A percentile compares a stretch with the other conserved stretches of the same genome.
Evolutionary conservation across 2,113 vertebrate genomes (phyloP).

Genomic region (Balaenoptera acutorostrata): DNA sequence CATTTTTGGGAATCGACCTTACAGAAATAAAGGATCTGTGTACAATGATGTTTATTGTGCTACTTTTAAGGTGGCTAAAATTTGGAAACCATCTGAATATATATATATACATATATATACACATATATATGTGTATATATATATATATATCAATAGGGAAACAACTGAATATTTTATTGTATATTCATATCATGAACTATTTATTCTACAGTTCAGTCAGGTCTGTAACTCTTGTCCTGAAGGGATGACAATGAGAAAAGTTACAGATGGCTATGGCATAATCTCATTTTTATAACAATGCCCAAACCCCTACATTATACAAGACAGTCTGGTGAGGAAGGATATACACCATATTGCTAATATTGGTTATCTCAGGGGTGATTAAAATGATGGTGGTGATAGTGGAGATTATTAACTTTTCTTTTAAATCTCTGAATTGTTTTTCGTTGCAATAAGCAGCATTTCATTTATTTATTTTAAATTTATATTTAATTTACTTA

Average conservation of each 20-base stretch:
- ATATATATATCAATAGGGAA: neutral
- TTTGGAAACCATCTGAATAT: neutral
- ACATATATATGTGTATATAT: neutral
- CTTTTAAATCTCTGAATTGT: neutral
- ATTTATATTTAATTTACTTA: neutral
- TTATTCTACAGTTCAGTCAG: neutral
- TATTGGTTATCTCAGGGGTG: neutral
- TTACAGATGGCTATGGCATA: neutral
- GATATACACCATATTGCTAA: neutral
- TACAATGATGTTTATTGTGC: neutral
- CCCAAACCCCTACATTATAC: neutral
- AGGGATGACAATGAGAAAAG: constrained; percentile 7
- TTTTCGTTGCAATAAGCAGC: neutral
- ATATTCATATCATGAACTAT: neutral
- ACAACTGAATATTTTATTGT: neutral
- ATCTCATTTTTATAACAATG: neutral
- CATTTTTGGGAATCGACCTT: neutral
- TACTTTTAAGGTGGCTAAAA: neutral
- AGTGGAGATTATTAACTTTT: neutral
- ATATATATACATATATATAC: neutral
- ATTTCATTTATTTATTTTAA: neutral
- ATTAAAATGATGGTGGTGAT: neutral
- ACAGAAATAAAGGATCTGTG: neutral
- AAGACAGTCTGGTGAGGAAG: neutral
- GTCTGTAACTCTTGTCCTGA: neutral